Base-by-base conservation (phyloP, 1,140 invertebrate genomes). In the Atta texana region DNA sequence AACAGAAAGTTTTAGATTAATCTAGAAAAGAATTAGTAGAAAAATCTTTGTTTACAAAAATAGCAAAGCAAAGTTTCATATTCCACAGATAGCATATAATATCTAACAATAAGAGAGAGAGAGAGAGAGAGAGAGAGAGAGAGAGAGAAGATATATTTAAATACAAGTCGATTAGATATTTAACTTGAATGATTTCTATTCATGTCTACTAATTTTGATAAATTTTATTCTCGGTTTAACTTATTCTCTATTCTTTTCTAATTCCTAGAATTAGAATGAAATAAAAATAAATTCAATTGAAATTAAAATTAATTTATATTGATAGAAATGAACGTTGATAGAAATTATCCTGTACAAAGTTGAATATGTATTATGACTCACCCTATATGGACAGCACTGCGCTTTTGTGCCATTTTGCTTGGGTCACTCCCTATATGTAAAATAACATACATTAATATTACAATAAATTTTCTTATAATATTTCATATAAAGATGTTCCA, bases 361-460 rank as follows among this genome's bases (percentile, higher is more conserved):
- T 44, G 44, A 80, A 39, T n/a, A 28, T 63, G 0, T n/a, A 28
- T 72, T 21, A 82, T 87, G 77, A 96, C 96, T 96, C 89, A 96
- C 96, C 96, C 96, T 95, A 96, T 96, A 88, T 96, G 96, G 85
- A 95, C 95, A 88, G 95, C 95, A 87, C 95, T 95, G 85, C 96
- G 94, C 95, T 96, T 96, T 93, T 96, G 96, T 91, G 96, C 95
- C 92, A 96, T 95, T 94, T 96, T 96, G 87, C 94, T 96, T 88
- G 96, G 95, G 94, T 96, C 96, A 93, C 95, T 95, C 94, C 96
- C 96, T 96, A 86, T 10, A 89, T 71, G 82, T 80, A 71, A 89
- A 91, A 91, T 28, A 86, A 69, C 74, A 78, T 75, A 82, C 68
- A 82, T 80, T 24, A 77, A 61, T 14, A 16, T 53, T 14, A n/a